Conservation (phyloP, 37 sponge, comb jelly and placozoan genomes). For the Haliclona indistincta region DNA sequence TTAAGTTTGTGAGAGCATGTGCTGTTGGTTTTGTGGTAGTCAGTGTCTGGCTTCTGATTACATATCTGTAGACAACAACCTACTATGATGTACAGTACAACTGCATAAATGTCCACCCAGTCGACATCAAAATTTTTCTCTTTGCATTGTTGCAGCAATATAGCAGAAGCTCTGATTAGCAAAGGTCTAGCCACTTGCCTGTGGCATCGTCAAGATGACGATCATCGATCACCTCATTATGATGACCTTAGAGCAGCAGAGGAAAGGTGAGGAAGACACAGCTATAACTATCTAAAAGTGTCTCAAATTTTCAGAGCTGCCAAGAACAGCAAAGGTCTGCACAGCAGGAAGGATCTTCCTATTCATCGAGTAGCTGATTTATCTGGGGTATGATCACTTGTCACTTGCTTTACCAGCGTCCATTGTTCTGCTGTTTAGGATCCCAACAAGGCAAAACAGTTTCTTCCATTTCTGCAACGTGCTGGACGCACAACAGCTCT, state of each 20-base stretch:
- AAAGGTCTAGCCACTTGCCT: constrained; percentile 86
- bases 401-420: background rate
- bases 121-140: no score
- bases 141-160: constrained; percentile 72
- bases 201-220: constrained; percentile 88
- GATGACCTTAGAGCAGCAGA: constrained; percentile 91
- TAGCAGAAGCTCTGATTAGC: constrained; percentile 95
- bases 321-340: constrained; percentile 87
- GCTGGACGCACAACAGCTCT: constrained; percentile 82
- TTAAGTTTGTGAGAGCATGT: no score
- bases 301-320: constrained; percentile 40
- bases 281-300: background rate
- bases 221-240: constrained; percentile 85
- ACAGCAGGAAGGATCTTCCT: constrained; percentile 74
- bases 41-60: no score
- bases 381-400: constrained; percentile 70
- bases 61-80: no score
- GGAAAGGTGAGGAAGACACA: constrained; percentile 50
- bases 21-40: no score
- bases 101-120: no score
- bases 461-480: constrained; percentile 90
- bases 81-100: no score
- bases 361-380: constrained; percentile 84
- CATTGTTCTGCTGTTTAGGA: constrained; percentile 40
- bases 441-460: constrained; percentile 83